Conservation (phyloP, 1,140 invertebrate genomes). For the Nylanderia fulva region DNA sequence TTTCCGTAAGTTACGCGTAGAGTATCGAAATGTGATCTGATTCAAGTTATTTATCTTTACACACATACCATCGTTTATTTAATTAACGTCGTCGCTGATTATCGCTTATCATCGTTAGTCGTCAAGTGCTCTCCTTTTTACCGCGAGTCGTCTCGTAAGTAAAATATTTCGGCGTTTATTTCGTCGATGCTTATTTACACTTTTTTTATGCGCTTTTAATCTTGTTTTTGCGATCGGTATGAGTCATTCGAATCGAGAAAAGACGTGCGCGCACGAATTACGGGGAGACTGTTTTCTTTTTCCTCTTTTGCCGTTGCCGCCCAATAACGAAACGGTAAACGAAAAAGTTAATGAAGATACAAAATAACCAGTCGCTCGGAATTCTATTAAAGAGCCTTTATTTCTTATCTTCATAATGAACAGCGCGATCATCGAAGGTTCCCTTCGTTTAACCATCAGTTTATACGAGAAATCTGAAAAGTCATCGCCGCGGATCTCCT, state of each 20-base stretch:
- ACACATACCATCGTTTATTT: constrained; percentile 33
- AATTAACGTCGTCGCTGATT: constrained; percentile 47
- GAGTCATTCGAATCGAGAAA: constrained; percentile 57
- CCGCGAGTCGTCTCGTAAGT: constrained; percentile 23
- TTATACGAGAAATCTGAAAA: constrained; percentile 72
- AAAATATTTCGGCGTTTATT: constrained; percentile 42
- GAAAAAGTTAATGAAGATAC: constrained; percentile 60
- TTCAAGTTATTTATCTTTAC: neutral
- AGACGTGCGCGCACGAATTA: constrained; percentile 31
- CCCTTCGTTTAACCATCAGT: constrained; percentile 52
- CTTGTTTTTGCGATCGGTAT: constrained; percentile 45
- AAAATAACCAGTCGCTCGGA: constrained; percentile 50
- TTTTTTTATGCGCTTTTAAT: constrained; percentile 47
- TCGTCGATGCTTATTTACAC: constrained; percentile 6
- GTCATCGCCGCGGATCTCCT: constrained; percentile 69
- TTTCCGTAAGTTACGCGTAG: neutral
- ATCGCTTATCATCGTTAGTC: constrained; percentile 45
- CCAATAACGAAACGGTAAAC: constrained; percentile 59
- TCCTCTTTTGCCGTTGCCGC: neutral
- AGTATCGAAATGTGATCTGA: neutral
- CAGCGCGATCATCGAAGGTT: constrained; percentile 65
- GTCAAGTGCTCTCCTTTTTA: constrained; percentile 25
- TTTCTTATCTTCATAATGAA: constrained; percentile 70
- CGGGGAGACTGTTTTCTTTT: constrained; percentile 1
- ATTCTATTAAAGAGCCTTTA: constrained; percentile 71